These are phyloP conservation scores for Diadumene lineata DNA, from an alignment of 92 coral and sea anemone species.

Conservation along the genomic window DNA sequence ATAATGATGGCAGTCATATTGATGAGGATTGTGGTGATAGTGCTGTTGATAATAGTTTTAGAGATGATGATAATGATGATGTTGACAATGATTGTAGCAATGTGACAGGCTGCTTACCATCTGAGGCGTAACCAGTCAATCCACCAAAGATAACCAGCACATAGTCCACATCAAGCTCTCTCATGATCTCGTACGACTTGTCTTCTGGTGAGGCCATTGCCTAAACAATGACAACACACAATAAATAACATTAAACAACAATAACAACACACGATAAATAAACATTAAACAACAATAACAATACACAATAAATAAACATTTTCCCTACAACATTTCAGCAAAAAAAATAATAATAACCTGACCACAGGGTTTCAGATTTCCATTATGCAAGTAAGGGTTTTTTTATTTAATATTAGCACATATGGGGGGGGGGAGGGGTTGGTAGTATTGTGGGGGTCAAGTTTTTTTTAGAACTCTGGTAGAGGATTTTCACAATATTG, in stretches of 20 bases:
- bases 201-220: constrained; percentile 99
- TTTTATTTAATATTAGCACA: too few relatives aligned
- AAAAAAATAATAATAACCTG: too few relatives aligned
- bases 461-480: too few relatives aligned
- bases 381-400: too few relatives aligned
- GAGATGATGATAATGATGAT: background rate
- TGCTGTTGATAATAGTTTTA: background rate
- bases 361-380: too few relatives aligned
- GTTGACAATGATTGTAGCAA: background rate
- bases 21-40: background rate
- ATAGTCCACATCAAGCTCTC: constrained; percentile 94
- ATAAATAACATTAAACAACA: background rate
- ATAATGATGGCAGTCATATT: background rate
- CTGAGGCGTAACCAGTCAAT: constrained; percentile 97
- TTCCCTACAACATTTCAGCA: too few relatives aligned
- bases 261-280: background rate
- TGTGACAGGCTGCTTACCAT: constrained; percentile 60
- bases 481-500: too few relatives aligned
- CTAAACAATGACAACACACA: constrained; percentile 31
- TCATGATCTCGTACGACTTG: constrained; percentile 97
- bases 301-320: too few relatives aligned
- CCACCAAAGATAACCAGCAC: constrained; percentile 98
- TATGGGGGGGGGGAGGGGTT: too few relatives aligned
- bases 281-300: background rate
- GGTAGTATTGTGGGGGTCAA: too few relatives aligned